Evolutionary conservation across 2,113 vertebrate species (phyloP), one percentile per base, ranked within the genome.

Genomic region (Gopherus evgoodei): DNA sequence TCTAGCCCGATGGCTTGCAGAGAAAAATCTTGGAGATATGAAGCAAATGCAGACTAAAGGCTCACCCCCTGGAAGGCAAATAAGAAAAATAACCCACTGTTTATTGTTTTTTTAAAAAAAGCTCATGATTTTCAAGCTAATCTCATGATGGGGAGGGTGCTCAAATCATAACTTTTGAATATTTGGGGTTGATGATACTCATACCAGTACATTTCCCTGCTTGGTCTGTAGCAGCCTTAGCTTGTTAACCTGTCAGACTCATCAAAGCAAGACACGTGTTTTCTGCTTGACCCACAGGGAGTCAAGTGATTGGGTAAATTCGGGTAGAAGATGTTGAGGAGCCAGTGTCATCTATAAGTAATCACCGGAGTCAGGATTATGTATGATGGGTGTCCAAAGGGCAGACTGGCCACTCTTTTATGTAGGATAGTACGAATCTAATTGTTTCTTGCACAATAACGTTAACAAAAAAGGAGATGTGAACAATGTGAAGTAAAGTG

Each of bases 381-480:
- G 65, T 21, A 19, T 72, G n/a, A 72, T 5, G 19, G 31, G 35
- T 38, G n/a, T 16, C n/a, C 35, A 69, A 69, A n/a, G 16, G 16
- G 16, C 0, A 2, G 16, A 8, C 59, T 31, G 29, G 27, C 13
- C 14, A 6, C 29, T 35, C 17, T 69, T 69, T 8, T n/a, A n/a
- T 35, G 31, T 35, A n/a, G 62, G 10, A 13, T 8, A 78, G 11
- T 12, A 47, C 1, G 13, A 44, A 25, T 8, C 42, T 44, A 78
- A 47, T 13, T 8, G 42, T 47, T 78, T 12, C 42, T 44, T 78
- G 11, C 22, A 27, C 22, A 25, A 47, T 27, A 27, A 29, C 5
- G 25, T 78, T 47, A 0, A 9, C 83, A 42, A 24, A 82, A 84
- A 79, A 0, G 0, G 2, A 0, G 16, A 5, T 1, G 0, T 24